A percentile compares a stretch with the other conserved stretches of the same genome.
These are phyloP conservation scores for Condylostylus longicornis DNA, from an alignment of 1,140 invertebrate genomes.

Conservation along the genomic window DNA sequence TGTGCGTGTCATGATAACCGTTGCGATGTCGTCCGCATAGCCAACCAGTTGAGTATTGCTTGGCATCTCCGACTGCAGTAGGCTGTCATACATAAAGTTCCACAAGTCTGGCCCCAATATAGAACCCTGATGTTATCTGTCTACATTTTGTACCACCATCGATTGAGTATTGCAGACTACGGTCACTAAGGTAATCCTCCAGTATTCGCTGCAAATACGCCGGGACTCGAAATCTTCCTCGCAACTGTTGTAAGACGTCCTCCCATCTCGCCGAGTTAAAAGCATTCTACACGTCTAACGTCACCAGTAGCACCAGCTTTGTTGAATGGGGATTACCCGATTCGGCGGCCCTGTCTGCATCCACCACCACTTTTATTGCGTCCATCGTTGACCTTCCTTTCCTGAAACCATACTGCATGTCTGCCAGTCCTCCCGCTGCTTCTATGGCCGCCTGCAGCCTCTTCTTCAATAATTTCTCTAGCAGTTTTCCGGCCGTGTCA, in stretches of 20 bases:
- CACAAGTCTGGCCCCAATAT: constrained; percentile 1
- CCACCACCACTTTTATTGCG: no score
- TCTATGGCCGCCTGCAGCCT: constrained; percentile 4
- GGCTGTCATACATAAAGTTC: constrained; percentile 4
- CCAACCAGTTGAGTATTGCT: no score
- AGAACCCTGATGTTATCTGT: background rate
- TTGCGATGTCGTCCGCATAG: no score
- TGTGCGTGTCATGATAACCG: no score
- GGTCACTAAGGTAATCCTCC: background rate
- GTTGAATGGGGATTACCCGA: constrained; percentile 6
- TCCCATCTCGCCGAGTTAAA: constrained; percentile 13
- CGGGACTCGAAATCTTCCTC: background rate
- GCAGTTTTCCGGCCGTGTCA: constrained; percentile 13
- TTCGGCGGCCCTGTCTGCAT: no score
- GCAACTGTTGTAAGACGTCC: constrained; percentile 2
- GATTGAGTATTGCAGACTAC: background rate
- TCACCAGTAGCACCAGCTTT: constrained; percentile 16
- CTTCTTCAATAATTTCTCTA: constrained; percentile 12
- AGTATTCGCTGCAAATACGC: background rate
- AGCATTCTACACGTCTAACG: constrained; percentile 16
- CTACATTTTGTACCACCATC: background rate
- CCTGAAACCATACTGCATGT: no score
- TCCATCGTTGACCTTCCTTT: no score
- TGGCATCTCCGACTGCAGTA: no score
- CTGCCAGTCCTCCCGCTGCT: constrained; percentile 2